phyloP scores from a whole-genome alignment of 2,888 invertebrate species.

The Theretra japonica region DNA sequence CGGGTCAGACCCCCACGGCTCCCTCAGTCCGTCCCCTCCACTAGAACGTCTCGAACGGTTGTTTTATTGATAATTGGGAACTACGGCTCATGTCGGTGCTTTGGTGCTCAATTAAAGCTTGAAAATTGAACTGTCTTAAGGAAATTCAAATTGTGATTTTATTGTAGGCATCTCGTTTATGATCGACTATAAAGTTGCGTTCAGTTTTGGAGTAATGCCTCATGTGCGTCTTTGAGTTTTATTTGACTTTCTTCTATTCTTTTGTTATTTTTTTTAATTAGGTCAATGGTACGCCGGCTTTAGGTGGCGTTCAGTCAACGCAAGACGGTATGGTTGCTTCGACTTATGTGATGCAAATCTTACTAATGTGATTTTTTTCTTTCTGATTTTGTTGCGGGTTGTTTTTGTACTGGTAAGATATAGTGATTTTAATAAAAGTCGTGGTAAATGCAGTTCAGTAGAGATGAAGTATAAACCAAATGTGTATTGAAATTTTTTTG shows the following conservation, averaged over 20 bases:
- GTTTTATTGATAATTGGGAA: constrained; percentile 63
- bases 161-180: constrained; percentile 58
- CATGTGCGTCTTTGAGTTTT: not conserved
- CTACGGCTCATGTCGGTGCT: constrained; percentile 56
- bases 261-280: constrained; percentile 22
- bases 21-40: constrained; percentile 37
- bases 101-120: constrained; percentile 68
- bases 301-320: too few relatives aligned
- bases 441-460: too few relatives aligned
- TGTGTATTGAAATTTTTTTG: not conserved
- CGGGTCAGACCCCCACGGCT: not conserved
- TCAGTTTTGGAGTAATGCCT: constrained; percentile 24
- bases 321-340: not conserved
- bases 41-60: constrained; percentile 55
- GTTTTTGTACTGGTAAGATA: too few relatives aligned
- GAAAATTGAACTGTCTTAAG: constrained; percentile 66
- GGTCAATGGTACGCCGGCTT: constrained; percentile 10
- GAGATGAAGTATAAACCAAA: too few relatives aligned
- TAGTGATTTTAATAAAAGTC: too few relatives aligned
- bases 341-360: too few relatives aligned
- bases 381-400: too few relatives aligned
- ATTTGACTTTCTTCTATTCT: constrained; percentile 19
- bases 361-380: too few relatives aligned
- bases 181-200: constrained; percentile 54
- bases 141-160: constrained; percentile 62